phyloP scores from a whole-genome alignment of 2,888 invertebrate species.

The Melieria picta region DNA sequence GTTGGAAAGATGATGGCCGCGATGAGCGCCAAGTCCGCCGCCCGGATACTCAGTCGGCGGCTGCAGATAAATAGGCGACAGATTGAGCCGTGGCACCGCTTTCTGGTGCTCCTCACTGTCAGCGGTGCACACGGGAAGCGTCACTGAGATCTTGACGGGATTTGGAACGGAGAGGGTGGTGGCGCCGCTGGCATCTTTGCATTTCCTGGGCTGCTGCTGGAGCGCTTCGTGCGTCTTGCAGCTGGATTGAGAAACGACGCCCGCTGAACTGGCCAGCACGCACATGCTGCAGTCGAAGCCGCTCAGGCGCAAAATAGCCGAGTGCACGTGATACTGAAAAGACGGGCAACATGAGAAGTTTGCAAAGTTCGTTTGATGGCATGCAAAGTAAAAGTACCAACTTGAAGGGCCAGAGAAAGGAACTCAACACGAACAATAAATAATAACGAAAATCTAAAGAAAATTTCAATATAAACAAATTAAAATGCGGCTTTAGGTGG shows the following conservation, averaged over 20 bases:
- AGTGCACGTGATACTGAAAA: conserved; percentile 69
- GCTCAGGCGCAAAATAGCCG: conserved; percentile 69
- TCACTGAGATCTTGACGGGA: conserved; percentile 56
- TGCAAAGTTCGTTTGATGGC: background rate
- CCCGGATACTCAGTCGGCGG: conserved; percentile 50
- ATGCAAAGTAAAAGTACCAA: conserved; percentile 14
- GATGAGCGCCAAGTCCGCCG: conserved; percentile 41
- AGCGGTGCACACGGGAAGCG: conserved; percentile 38
- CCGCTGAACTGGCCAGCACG: conserved; percentile 58
- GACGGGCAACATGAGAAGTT: background rate
- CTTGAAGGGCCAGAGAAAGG: background rate
- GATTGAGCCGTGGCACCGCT: conserved; percentile 52
- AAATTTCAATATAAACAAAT: background rate
- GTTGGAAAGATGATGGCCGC: conserved; percentile 53
- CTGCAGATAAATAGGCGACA: conserved; percentile 57
- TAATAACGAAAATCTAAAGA: background rate
- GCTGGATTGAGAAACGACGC: background rate
- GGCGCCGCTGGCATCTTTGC: conserved; percentile 6
- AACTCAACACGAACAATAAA: conserved; percentile 6
- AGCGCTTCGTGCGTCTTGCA: conserved; percentile 32
- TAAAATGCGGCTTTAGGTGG: background rate
- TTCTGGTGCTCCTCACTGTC: conserved; percentile 47
- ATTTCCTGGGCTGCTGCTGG: conserved; percentile 16
- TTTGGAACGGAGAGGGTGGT: conserved; percentile 38
- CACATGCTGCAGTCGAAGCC: conserved; percentile 69